Base-by-base conservation (phyloP, 2,113 vertebrate species). In the Erythrocebus patas region DNA sequence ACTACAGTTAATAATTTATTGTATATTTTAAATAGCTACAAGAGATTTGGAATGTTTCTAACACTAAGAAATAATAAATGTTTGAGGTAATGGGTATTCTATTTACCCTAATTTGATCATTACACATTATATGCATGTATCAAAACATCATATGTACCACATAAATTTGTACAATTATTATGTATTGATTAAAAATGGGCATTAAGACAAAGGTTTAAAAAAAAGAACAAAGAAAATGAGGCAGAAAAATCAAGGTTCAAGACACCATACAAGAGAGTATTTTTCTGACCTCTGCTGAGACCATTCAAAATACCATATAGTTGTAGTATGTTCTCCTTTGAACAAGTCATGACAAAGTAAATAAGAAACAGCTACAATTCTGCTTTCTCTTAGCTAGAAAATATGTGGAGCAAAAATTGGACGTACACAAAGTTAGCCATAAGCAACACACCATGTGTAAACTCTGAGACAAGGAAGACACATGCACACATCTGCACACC, bases 401-500 rank as follows among this genome's bases (percentile, higher is more conserved):
- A 94, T 22, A 66, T n/a, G 20, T 90, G 89, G 40, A 93, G 30
- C 32, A 79, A 73, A 94, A 90, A 35, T 30, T 75, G 55, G 48
- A 81, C 72, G 30, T 78, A 90, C 52, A n/a, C 40, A 68, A 52
- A 91, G 70, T 83, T 43, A 66, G 16, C 73, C 43, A 5, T 25
- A 86, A 87, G 30, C 55, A 83, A 52, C 93, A 30, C 13, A 27
- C 73, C 48, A 4, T 79, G 79, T 94, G 57, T 93, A 84, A 96
- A 70, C 66, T 78, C 70, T 12, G n/a, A 82, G 92, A 91, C 30
- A 16, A 52, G 57, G 45, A 76, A 27, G 52, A 85, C 87, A 32
- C 97, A 94, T 93, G 93, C 66, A 14, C 91, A 95, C 81, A 95
- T 94, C 90, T 97, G 94, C 91, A 35, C 12, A 4, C 25, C 66